Evolutionary conservation across 2,113 vertebrate species (phyloP), one percentile per base, ranked within the genome.

Genomic region (Arothron firmamentum): DNA sequence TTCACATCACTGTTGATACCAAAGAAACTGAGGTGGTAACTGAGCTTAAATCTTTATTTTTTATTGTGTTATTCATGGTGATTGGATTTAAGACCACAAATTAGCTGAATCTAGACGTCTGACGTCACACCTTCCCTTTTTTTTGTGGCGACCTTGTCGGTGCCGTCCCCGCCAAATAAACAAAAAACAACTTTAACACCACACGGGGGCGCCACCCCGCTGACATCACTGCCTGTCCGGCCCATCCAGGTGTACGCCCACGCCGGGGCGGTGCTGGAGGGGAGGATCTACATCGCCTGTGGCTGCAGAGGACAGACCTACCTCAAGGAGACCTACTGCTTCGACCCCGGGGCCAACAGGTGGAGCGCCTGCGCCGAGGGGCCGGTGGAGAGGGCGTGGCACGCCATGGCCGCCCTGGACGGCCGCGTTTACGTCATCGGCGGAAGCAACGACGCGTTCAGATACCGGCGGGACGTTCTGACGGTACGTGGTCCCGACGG

Each of bases 371-470:
- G 95, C 59, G 88, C 94, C 0, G 91, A 94, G 0, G 91, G 96
- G 7, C 95, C 94, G 0, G 91, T 96, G 67, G 91, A 92, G 58
- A 88, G 96, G 4, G 96, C 96, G 4, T 98, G 97, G 97, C 97
- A 98, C 0, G 94, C 94, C 38, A 95, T 93, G 93, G 94, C 94
- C 0, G 91, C 93, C 0, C 76, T 93, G 15, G 87, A 92, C 0
- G 93, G 92, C 2, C 92, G 91, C 15, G 71, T 93, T 20, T 99
- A 98, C 0, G 91, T 97, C 28, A 93, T 99, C 0, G 97, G 97
- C 1, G 97, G 97, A 18, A 99, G 96, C 86, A 98, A 98, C 74
- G 92, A 96, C 0, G 88, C 94, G 6, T 91, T 91, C 0, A 92
- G 93, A 41, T 93, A 93, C 81, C 90, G 96, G 17, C 87, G 91